phyloP scores from a whole-genome alignment of 2,797 vertebrate species.

The Sebastes alutus region DNA sequence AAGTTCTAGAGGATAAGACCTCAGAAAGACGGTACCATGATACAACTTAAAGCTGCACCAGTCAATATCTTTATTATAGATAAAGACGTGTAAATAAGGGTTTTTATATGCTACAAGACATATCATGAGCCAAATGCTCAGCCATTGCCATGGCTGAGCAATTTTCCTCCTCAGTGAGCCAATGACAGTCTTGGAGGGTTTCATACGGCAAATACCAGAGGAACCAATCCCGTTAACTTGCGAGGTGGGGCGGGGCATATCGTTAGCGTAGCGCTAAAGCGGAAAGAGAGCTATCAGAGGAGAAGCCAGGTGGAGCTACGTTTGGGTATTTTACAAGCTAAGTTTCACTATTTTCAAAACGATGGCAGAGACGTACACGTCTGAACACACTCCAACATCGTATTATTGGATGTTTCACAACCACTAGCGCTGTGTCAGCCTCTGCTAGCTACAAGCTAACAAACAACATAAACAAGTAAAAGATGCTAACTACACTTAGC shows the following conservation, averaged over 20 bases:
- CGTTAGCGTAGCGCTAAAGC: not conserved
- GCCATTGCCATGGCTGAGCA: too few relatives aligned
- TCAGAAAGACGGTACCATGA: not conserved
- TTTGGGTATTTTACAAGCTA: not conserved
- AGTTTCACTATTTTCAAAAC: not conserved
- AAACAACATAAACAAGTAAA: too few relatives aligned
- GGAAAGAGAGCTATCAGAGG: not conserved
- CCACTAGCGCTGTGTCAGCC: too few relatives aligned
- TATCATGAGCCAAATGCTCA: too few relatives aligned
- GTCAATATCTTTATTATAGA: not conserved
- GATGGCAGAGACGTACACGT: not conserved
- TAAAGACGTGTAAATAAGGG: too few relatives aligned
- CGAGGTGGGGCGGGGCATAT: not conserved
- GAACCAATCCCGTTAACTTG: too few relatives aligned
- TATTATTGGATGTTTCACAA: too few relatives aligned
- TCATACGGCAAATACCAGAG: not conserved
- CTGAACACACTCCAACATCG: not conserved
- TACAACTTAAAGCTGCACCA: too few relatives aligned
- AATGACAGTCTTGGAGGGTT: not conserved
- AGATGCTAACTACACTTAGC: too few relatives aligned
- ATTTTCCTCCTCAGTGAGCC: too few relatives aligned
- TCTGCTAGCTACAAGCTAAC: too few relatives aligned
- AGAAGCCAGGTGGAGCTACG: not conserved
- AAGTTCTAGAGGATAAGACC: not conserved
- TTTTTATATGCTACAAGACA: too few relatives aligned